Evolutionary conservation across 2,888 invertebrate species (phyloP), one percentile per base, ranked within the genome.

Genomic region (Mythimna vitellina): DNA sequence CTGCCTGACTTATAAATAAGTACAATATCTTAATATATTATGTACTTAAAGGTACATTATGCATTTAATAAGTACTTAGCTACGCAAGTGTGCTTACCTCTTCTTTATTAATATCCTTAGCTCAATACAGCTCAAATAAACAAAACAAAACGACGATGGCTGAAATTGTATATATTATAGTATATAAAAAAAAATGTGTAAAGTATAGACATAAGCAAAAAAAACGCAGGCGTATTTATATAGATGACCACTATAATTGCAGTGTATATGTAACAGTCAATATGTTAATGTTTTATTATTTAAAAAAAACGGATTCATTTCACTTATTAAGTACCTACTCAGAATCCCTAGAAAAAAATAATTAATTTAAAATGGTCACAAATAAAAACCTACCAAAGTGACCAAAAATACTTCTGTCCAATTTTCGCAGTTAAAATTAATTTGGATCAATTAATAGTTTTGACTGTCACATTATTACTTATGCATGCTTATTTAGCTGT

Each of bases 41-140:
- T 20, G 49, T 51, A 51, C 20, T 51, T 51, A 51, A 51, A 51
- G 3, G 5, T 35, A 42, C 17, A 58, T 74, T 65, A 65, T 65
- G 58, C 73, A 73, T 74, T 74, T 73, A 73, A 14, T 51, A 69
- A 29, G 69, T 38, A 8, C 8, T n/a, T 51, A 69, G 22, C 62
- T 38, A 8, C n/a, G 2, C 49, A 49, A n/a, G 20, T 49, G 8
- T 49, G 3, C n/a, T 20, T 49, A 49, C 2, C 49, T 49, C 49
- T 51, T n/a, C 46, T 51, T 51, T 51, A 51, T 2, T n/a, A n/a
- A 49, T 1, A 49, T 49, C 49, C 49, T 49, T 7, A 20, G 7
- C 49, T 51, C 8, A n/a, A 20, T n/a, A 51, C n/a, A 0, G 17
- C 17, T 46, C 46, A 17, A 46, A 46, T 46, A 14, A 46, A 46